phyloP scores from a whole-genome alignment of 1,140 invertebrate species.

The Drosophila varians region DNA sequence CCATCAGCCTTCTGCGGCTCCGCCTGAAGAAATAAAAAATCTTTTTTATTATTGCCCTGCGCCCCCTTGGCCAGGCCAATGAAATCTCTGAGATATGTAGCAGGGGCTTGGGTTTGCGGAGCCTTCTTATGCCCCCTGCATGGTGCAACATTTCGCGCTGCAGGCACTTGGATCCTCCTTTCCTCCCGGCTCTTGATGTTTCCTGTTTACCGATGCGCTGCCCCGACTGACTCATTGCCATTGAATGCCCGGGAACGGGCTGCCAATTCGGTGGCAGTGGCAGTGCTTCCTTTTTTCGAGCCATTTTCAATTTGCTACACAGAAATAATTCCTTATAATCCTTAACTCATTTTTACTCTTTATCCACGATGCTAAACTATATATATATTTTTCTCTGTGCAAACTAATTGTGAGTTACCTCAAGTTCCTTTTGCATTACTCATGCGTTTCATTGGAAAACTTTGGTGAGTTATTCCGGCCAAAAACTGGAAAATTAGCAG shows the following conservation, averaged over 20 bases:
- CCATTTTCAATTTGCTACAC: neutral
- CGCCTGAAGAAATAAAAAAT: constrained; percentile 58
- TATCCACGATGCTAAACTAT: neutral
- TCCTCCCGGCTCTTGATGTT: constrained; percentile 21
- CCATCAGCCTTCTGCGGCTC: constrained; percentile 10
- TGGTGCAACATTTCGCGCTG: constrained; percentile 77
- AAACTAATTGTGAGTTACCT: constrained; percentile 40
- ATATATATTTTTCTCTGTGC: neutral
- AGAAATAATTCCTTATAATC: neutral
- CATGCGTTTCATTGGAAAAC: constrained; percentile 45
- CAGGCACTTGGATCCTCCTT: constrained; percentile 20
- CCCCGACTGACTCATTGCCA: constrained; percentile 50
- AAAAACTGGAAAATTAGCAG: constrained; percentile 25
- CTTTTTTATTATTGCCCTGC: constrained; percentile 61
- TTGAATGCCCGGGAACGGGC: constrained; percentile 8
- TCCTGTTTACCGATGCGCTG: constrained; percentile 51
- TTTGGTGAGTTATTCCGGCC: constrained; percentile 28
- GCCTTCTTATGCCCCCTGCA: constrained; percentile 19
- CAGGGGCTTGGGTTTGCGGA: neutral
- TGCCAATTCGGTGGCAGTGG: constrained; percentile 30
- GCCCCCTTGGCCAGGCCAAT: constrained; percentile 28
- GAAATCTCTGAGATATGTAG: constrained; percentile 46
- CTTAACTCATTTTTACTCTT: neutral
- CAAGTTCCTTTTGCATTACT: constrained; percentile 30
- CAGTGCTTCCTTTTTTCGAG: constrained; percentile 22